phyloP scores from a whole-genome alignment of 2,888 invertebrate genomes.

The Fragum fragum region DNA sequence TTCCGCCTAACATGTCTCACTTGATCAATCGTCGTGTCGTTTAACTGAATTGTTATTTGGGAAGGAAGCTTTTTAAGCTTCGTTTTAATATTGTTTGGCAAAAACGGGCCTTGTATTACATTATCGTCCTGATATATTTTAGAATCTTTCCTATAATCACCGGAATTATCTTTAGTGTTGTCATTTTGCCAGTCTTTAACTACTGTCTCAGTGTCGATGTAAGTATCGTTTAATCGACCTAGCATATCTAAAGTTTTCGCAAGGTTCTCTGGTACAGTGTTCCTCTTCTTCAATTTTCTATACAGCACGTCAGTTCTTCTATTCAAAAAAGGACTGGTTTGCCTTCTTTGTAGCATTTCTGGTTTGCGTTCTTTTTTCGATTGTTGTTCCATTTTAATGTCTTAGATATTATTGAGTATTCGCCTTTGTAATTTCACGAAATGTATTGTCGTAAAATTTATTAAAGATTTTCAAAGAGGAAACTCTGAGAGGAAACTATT shows the following conservation, averaged over 20 bases:
- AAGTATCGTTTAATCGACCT: conserved; percentile 15
- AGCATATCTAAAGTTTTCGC: conserved; percentile 20
- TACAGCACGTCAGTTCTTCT: not conserved
- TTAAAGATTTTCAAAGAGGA: too few species aligned
- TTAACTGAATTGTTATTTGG: conserved; percentile 21
- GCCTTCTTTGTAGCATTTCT: not conserved
- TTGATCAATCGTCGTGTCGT: not conserved
- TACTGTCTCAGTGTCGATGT: not conserved
- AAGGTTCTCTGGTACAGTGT: conserved; percentile 15
- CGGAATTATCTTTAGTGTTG: not conserved
- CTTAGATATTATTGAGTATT: too few species aligned
- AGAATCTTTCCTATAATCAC: not conserved
- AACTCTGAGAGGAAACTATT: too few species aligned
- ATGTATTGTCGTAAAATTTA: too few species aligned
- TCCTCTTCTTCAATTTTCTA: conserved; percentile 8
- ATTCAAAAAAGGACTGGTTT: not conserved
- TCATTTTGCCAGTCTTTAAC: conserved; percentile 4
- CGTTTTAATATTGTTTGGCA: not conserved
- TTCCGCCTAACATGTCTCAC: not conserved
- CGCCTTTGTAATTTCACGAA: too few species aligned
- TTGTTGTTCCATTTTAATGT: not conserved
- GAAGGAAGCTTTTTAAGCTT: conserved; percentile 2
- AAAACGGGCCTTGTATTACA: not conserved
- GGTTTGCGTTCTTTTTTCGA: not conserved
- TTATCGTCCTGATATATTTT: not conserved